A percentile compares a stretch with the other conserved stretches of the same genome.
Evolutionary conservation across 2,888 invertebrate genomes (phyloP).

Genomic region (Pammene aurita): DNA sequence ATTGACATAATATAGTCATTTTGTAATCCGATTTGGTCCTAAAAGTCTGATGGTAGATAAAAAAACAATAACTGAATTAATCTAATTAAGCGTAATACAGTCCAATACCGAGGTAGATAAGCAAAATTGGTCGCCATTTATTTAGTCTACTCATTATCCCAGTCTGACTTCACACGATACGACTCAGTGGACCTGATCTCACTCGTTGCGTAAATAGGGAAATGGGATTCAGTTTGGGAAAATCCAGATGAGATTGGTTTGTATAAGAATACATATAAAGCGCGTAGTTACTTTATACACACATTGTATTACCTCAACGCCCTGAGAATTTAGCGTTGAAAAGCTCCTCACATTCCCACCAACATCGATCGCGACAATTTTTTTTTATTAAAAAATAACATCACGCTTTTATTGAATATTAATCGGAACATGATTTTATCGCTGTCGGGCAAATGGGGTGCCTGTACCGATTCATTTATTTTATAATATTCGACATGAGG

Average conservation of each 20-base stretch:
- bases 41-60: no score
- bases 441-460: conserved; percentile 17
- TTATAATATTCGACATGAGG: conserved; percentile 22
- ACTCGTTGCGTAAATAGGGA: conserved; percentile 61
- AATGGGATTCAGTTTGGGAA: conserved; percentile 47
- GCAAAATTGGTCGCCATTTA: conserved; percentile 59
- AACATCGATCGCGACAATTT: not conserved
- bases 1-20: not conserved
- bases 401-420: conserved; percentile 6
- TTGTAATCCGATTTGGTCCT: not conserved
- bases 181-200: conserved; percentile 69
- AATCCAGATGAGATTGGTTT: conserved; percentile 28
- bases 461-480: conserved; percentile 30
- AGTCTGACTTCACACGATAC: conserved; percentile 56
- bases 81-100: conserved; percentile 61
- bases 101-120: conserved; percentile 60
- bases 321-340: not conserved
- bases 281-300: not conserved
- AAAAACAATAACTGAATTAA: no score
- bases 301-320: not conserved
- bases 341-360: not conserved
- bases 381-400: conserved; percentile 16
- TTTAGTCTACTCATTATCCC: conserved; percentile 65
- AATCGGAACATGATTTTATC: conserved; percentile 12
- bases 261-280: not conserved